These are phyloP conservation scores for Megaptera novaeangliae DNA, from an alignment of 2,113 vertebrate genomes.

Conservation along the genomic window DNA sequence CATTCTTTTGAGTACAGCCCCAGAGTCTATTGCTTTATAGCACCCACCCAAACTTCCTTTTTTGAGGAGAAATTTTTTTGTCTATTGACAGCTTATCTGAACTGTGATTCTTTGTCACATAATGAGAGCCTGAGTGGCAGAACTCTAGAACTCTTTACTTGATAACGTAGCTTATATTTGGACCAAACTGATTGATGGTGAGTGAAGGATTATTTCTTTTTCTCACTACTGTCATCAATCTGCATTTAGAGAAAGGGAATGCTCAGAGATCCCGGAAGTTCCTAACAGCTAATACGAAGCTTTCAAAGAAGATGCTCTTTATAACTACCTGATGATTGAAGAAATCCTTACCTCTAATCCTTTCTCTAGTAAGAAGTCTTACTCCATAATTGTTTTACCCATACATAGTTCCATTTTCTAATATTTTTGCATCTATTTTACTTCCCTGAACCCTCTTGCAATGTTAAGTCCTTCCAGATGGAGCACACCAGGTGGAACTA, in stretches of 20 bases:
- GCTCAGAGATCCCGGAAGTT: background rate
- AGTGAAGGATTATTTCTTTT: background rate
- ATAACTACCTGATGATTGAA: background rate
- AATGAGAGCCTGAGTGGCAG: background rate
- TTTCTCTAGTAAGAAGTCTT: background rate
- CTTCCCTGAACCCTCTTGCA: background rate
- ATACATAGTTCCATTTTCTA: background rate
- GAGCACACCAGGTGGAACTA: background rate
- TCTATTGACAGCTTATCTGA: background rate
- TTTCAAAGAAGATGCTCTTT: background rate
- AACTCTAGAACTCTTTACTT: background rate
- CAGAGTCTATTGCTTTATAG: background rate
- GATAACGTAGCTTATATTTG: background rate
- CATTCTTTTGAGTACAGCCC: background rate
- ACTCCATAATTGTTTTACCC: background rate
- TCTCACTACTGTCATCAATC: background rate
- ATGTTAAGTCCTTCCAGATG: background rate
- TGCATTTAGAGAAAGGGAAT: background rate
- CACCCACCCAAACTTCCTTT: background rate
- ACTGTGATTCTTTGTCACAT: background rate
- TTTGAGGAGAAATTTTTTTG: background rate
- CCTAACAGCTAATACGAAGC: background rate
- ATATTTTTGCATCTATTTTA: background rate
- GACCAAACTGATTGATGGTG: background rate
- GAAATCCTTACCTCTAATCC: background rate